Evolutionary conservation across 64 coral and sea anemone genomes (phyloP).

Genomic region (Trachythela sp.): DNA sequence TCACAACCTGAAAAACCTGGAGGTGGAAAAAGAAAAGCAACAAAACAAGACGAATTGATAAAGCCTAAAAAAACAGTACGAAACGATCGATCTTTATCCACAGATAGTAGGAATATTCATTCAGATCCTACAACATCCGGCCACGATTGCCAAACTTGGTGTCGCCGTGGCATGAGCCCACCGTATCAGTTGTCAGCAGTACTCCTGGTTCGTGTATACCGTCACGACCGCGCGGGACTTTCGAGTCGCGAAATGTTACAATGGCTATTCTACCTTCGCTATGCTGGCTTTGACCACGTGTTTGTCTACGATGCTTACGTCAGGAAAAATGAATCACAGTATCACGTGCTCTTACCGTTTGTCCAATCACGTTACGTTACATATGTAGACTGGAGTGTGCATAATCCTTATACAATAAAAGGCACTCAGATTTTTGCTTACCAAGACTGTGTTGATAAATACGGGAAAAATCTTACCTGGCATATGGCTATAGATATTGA

Average conservation of each 20-base stretch:
- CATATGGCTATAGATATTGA: constrained; percentile 69
- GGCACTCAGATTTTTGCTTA: constrained; percentile 61
- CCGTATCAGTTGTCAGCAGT: constrained; percentile 35
- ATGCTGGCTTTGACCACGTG: constrained; percentile 40
- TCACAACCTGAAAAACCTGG: too few species aligned
- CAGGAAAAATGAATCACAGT: constrained; percentile 38
- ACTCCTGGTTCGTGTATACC: constrained; percentile 29
- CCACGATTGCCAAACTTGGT: constrained; percentile 29
- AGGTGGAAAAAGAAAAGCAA: too few species aligned
- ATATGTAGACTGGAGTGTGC: constrained; percentile 61
- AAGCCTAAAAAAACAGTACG: background rate
- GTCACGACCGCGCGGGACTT: background rate
- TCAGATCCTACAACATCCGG: background rate
- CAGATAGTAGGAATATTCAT: background rate
- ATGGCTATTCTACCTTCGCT: constrained; percentile 7
- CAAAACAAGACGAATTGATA: too few species aligned
- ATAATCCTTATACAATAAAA: constrained; percentile 50
- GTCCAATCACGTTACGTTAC: constrained; percentile 61
- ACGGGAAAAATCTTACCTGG: constrained; percentile 49
- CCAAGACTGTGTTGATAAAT: constrained; percentile 43
- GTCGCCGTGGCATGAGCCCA: background rate
- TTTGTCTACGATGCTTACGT: constrained; percentile 39
- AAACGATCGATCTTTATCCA: background rate
- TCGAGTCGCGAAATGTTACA: constrained; percentile 25
- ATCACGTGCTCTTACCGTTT: constrained; percentile 31